Conservation (phyloP, 2,797 vertebrate species). For the Neoniphon sammara region DNA sequence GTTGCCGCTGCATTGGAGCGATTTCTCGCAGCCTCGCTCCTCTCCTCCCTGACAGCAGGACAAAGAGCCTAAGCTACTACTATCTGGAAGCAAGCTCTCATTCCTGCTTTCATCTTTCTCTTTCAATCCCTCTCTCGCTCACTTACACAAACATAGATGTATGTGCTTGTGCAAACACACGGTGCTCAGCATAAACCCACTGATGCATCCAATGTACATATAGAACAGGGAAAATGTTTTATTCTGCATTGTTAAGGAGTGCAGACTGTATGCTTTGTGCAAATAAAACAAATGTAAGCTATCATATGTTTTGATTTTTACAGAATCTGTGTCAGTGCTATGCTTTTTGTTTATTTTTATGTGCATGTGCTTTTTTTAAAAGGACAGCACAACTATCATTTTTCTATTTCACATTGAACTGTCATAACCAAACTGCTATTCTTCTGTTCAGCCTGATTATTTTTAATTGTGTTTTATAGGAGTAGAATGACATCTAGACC, state of each 20-base stretch:
- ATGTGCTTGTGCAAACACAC: slow-evolving; percentile 52
- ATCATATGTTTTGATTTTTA: slow-evolving; percentile 12
- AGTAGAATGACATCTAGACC: slow-evolving; percentile 13
- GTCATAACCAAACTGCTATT: not conserved
- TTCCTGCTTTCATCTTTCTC: slow-evolving; percentile 68
- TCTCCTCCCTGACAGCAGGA: slow-evolving; percentile 81
- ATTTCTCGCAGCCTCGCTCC: slow-evolving; percentile 71
- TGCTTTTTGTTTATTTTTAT: not conserved
- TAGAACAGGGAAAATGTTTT: slow-evolving; percentile 29
- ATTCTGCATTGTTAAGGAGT: slow-evolving; percentile 30
- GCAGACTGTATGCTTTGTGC: not conserved
- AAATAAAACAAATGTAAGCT: slow-evolving; percentile 8
- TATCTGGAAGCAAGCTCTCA: slow-evolving; percentile 74
- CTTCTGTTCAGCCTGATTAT: not conserved
- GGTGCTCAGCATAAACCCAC: slow-evolving; percentile 62
- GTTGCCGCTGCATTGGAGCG: slow-evolving; percentile 72
- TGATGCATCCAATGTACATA: slow-evolving; percentile 44
- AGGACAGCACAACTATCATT: not conserved
- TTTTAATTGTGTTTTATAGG: not conserved
- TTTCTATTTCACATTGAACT: not conserved
- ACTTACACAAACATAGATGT: slow-evolving; percentile 69
- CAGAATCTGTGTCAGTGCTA: not conserved
- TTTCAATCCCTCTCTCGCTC: slow-evolving; percentile 28
- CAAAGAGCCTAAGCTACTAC: slow-evolving; percentile 80
- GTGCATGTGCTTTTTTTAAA: not conserved